Evolutionary conservation across 2,113 vertebrate genomes (phyloP).

Genomic region (Mormoops blainvillei): DNA sequence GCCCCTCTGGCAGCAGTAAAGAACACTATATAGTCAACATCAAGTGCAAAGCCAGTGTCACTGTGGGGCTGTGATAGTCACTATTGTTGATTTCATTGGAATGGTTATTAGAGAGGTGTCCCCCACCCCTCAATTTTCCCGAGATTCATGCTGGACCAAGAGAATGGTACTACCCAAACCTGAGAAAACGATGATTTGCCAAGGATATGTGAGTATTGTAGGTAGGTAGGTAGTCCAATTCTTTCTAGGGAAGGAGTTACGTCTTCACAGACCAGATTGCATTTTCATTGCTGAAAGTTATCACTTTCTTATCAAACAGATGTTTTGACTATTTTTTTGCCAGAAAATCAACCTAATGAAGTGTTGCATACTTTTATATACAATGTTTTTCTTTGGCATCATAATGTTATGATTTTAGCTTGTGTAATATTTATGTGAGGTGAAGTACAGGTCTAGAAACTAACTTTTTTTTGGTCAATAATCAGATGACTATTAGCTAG

Average conservation of each 20-base stretch:
- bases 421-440: neutral
- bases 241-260: neutral
- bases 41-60: neutral
- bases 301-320: slow-evolving; percentile 10
- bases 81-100: neutral
- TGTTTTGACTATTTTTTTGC: neutral
- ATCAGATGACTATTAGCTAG: neutral
- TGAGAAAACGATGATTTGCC: neutral
- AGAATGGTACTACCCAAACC: neutral
- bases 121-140: neutral
- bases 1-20: neutral
- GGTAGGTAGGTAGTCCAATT: neutral
- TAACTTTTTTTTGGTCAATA: neutral
- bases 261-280: neutral
- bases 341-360: slow-evolving; percentile 6
- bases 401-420: neutral
- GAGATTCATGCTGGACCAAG: neutral
- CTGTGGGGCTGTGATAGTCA: neutral
- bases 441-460: neutral
- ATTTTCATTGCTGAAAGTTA: neutral
- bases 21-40: neutral
- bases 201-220: neutral
- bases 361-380: neutral
- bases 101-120: neutral
- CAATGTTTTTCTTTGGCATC: neutral